A percentile compares a stretch with the other conserved stretches of the same genome.
Evolutionary conservation across 2,113 vertebrate genomes (phyloP).

Genomic region (Murina feae): DNA sequence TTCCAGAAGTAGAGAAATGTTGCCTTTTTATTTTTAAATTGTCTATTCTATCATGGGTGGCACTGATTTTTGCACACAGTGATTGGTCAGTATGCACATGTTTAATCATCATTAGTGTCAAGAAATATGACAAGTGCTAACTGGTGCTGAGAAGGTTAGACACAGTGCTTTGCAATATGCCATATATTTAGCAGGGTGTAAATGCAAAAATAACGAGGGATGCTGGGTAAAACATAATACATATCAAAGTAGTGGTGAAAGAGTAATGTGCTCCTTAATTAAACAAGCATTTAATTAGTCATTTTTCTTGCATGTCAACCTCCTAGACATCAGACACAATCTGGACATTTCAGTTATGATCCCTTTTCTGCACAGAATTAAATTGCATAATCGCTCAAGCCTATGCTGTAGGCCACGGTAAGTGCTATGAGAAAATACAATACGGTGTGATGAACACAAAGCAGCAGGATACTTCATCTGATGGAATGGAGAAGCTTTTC

Average conservation of each 20-base stretch:
- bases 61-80: not conserved
- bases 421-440: not conserved
- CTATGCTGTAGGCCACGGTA: not conserved
- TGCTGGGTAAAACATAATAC: not conserved
- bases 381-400: not conserved
- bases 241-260: not conserved
- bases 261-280: constrained; percentile 12
- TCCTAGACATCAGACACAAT: not conserved
- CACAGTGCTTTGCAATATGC: not conserved
- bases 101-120: not conserved
- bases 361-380: not conserved
- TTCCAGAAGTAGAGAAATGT: not conserved
- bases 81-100: not conserved
- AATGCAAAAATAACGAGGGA: not conserved
- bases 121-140: not conserved
- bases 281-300: not conserved
- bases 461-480: not conserved
- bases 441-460: not conserved
- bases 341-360: not conserved
- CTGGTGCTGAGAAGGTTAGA: not conserved
- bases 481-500: not conserved
- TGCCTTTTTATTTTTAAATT: not conserved
- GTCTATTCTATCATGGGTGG: not conserved
- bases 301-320: not conserved
- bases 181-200: not conserved